Base-by-base conservation (phyloP, 2,797 vertebrate species). In the Fistularia tabacaria region DNA sequence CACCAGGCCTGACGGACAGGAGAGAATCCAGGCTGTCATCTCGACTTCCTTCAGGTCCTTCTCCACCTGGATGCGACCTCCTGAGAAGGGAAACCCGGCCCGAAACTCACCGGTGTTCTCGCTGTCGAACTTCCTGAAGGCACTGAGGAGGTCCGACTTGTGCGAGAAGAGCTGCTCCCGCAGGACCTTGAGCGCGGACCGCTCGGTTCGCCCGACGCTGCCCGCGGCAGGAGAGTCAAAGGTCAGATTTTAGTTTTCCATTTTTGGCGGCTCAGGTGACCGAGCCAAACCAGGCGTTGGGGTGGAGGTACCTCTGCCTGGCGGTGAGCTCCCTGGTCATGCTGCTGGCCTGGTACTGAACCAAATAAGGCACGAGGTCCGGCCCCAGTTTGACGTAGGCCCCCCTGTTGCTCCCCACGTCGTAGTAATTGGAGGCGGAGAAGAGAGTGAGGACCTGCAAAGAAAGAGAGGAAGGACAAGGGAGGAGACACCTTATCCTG, bases 381-480 rank as follows among this genome's bases (percentile, higher is more conserved):
- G 93, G 93, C 44, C 96, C 96, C 81, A 98, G 60, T 71, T 93
- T 95, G 63, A 98, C 87, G 0, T 95, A 96, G 46, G 97, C 96
- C 44, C 96, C 97, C 69, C 94, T 90, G 86, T 98, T 99, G 74
- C 97, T 99, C 66, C 96, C 97, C 55, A 93, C 86, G 14, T 95
- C 93, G 0, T 98, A 98, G 82, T 98, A 98, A 77, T 98, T 99
- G 7, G 97, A 92, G 48, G 89, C 91, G 15, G 90, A 92, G 73
- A 92, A 92, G 70, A 92, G 73, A 10, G 90, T 92, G 57, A 92
- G 84, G 38, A 91, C 87, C 91, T 92, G 5, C n/a, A n/a, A n/a
- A n/a, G n/a, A n/a, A n/a, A n/a, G n/a, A n/a, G n/a, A 43, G 55
- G 51, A 7, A 39, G 14, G 37, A 54, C 8, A 6, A 13, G 5